A percentile compares a stretch with the other conserved stretches of the same genome.
phyloP scores from a whole-genome alignment of 2,797 vertebrate genomes.

The Mormyrops boulengeri region DNA sequence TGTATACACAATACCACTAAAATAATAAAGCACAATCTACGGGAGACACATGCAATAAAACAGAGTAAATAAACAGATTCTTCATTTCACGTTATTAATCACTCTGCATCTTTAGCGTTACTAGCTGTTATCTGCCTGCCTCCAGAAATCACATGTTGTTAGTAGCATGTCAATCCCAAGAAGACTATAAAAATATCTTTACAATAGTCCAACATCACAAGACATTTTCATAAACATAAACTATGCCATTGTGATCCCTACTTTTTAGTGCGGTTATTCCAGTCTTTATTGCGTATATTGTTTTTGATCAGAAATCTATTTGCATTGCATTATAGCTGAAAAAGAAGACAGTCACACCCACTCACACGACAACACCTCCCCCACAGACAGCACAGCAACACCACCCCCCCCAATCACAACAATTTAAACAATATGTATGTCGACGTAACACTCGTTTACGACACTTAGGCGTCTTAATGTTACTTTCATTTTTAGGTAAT shows the following conservation, averaged over 20 bases:
- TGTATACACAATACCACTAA: conserved; percentile 20
- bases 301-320: background rate
- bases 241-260: background rate
- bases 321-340: background rate
- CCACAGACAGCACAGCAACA: background rate
- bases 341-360: background rate
- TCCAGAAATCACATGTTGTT: background rate
- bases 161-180: background rate
- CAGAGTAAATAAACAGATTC: conserved; percentile 35
- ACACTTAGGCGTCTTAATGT: background rate
- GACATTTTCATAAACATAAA: background rate
- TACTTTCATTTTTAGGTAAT: conserved; percentile 23
- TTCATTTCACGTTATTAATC: conserved; percentile 23
- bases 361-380: background rate
- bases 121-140: background rate
- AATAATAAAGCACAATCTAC: conserved; percentile 4
- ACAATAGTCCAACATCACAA: background rate
- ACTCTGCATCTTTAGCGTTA: background rate
- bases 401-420: background rate
- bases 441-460: background rate
- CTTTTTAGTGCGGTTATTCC: background rate
- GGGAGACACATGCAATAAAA: background rate
- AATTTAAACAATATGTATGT: background rate
- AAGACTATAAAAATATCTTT: background rate
- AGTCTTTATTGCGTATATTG: background rate